Evolutionary conservation across 2,113 vertebrate species (phyloP), one percentile per base, ranked within the genome.

Genomic region (Lagopus leucura): DNA sequence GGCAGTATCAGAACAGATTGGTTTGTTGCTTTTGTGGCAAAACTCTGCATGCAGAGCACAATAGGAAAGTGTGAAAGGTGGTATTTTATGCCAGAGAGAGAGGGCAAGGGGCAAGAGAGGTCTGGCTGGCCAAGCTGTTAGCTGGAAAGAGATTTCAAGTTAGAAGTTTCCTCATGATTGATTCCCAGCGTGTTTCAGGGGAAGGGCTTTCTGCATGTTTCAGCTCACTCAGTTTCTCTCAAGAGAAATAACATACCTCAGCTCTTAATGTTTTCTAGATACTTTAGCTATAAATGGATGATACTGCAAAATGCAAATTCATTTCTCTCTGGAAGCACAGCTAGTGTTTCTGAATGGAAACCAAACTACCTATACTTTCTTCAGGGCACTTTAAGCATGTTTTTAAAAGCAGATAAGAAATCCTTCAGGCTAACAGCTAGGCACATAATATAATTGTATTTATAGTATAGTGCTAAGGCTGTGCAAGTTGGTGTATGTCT

Each of bases 201-300:
- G 74, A 84, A 82, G 21, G 87, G 60, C 82, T 96, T 89, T 80
- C 55, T 76, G 22, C 58, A 25, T 7, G 10, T 83, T 96, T 94
- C 57, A 69, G 61, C 43, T 88, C 67, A 70, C 12, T 73, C 73
- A 25, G 24, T 89, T 80, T 92, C 40, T 91, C 85, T 50, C 40
- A 60, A 61, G 69, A 81, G 65, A 75, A 91, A 74, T 55, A 81
- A 40, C 27, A 15, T 36, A 57, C 20, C 36, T 74, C 71, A 4
- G 3, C 28, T 89, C 52, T 80, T 80, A 73, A 38, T 91, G 48
- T 91, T 96, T 91, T 93, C 50, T 80, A 47, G 50, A n/a, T 73
- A 30, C 22, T 78, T 17, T 12, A 92, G 52, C 60, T 89, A 74
- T 86, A 85, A 94, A 74, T 77, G 67, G 8, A 8, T 60, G 18